Conservation (phyloP, 2,797 vertebrate genomes). For the Myripristis murdjan region DNA sequence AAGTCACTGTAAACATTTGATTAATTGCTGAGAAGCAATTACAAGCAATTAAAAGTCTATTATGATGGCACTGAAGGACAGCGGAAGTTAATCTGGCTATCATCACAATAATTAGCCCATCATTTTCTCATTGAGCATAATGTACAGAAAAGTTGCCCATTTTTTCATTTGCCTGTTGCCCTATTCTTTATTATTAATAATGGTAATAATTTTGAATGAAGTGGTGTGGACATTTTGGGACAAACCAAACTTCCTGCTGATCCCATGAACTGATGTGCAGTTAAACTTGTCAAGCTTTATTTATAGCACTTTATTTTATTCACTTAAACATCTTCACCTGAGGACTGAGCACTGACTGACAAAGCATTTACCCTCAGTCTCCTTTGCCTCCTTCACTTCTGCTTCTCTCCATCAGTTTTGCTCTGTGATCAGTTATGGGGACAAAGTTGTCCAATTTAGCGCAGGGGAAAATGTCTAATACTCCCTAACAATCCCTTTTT, state of each 20-base stretch:
- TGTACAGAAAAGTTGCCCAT: neutral
- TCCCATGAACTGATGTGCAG: neutral
- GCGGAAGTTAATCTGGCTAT: constrained; percentile 67
- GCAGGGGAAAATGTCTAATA: constrained; percentile 71
- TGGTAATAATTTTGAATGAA: too few species aligned
- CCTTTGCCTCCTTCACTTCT: constrained; percentile 3
- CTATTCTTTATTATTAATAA: neutral
- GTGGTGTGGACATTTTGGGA: neutral
- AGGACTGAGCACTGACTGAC: constrained; percentile 17
- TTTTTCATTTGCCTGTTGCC: constrained; percentile 39
- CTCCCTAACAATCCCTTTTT: constrained; percentile 23
- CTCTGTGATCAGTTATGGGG: constrained; percentile 35
- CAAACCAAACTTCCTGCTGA: neutral
- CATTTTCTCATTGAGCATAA: constrained; percentile 41
- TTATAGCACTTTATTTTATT: constrained; percentile 12
- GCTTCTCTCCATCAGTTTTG: constrained; percentile 10
- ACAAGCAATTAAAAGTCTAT: constrained; percentile 79
- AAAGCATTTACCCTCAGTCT: constrained; percentile 25
- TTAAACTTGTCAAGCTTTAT: constrained; percentile 22
- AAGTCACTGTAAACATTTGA: constrained; percentile 78
- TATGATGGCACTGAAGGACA: constrained; percentile 73
- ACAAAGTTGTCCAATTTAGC: constrained; percentile 47
- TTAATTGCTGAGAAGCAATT: constrained; percentile 75
- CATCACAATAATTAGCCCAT: constrained; percentile 69
- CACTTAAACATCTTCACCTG: constrained; percentile 9